Percentiles rank a stretch among this genome's conserved stretches.
These are phyloP conservation scores for Morbakka virulenta DNA, from an alignment of 30 jellyfish, hydroid and myxozoan genomes.

Conservation along the genomic window DNA sequence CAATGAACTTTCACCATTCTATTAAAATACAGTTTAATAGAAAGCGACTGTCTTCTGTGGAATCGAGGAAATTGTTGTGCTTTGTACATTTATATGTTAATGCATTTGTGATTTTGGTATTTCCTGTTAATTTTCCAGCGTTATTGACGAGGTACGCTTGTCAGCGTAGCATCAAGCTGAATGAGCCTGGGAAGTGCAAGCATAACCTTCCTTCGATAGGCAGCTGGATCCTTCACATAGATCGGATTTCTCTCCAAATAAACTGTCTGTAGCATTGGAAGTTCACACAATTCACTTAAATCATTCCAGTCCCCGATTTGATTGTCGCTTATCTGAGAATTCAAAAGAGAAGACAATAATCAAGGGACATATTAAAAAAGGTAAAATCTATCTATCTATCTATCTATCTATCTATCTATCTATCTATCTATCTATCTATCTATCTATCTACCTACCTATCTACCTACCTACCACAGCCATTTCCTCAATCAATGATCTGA, in stretches of 20 bases:
- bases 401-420: neutral
- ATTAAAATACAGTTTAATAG: too few species aligned
- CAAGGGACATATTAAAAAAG: neutral
- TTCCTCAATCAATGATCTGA: too few species aligned
- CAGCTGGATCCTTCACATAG: slow-evolving; percentile 49
- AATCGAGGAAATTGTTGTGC: too few species aligned
- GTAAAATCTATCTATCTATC: too few species aligned
- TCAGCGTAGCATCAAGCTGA: slow-evolving; percentile 77
- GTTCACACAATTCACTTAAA: slow-evolving; percentile 36
- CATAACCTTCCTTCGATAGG: slow-evolving; percentile 67
- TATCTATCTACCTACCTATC: too few species aligned
- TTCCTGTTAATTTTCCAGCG: too few species aligned
- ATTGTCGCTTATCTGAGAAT: slow-evolving; percentile 82
- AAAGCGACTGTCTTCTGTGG: too few species aligned
- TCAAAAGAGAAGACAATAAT: neutral
- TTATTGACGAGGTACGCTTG: too few species aligned
- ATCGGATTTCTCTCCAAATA: slow-evolving; percentile 91
- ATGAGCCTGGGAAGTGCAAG: slow-evolving; percentile 69
- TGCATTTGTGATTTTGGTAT: too few species aligned
- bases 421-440: neutral
- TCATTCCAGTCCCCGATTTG: slow-evolving; percentile 59
- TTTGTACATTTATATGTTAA: too few species aligned
- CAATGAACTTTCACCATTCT: too few species aligned
- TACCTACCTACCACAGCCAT: too few species aligned
- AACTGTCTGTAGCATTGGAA: slow-evolving; percentile 63